Evolutionary conservation across 64 coral and sea anemone species (phyloP), one percentile per base, ranked within the genome.

Genomic region (Porites australiensis): DNA sequence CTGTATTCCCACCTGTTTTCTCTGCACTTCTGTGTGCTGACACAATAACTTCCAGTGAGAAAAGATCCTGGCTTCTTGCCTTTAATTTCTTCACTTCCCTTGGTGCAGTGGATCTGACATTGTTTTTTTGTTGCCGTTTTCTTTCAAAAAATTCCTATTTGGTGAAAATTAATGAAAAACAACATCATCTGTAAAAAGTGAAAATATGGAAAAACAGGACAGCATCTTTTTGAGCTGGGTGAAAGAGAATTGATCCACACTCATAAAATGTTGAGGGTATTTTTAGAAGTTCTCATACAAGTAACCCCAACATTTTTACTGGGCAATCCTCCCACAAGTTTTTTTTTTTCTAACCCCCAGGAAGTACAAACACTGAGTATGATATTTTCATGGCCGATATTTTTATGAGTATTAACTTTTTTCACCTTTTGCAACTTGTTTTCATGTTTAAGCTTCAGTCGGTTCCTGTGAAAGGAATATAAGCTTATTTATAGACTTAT

Each of bases 101-200:
- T 10, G 80, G 19, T 64, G 16, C 10, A 5, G 19, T 18, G 50
- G 47, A 21, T 12, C 44, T 67, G 21, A 46, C 4, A 68, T 67
- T 84, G 46, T 19, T 64, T 5, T 52, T 84, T 13, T 68, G 16
- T 47, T 84, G 81, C 9, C 47, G 81, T 37, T 84, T 84, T 51
- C 63, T 68, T 84, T 84, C 81, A 84, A 84, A 84, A 69, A 68
- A 84, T 84, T 84, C 81, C 81, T 84, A 19, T 67, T 84, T 44
- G 43, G 5, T 76, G 4, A 3, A 19, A 44, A 7, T 4, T 45
- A 0, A 18, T 65, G 19, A 65, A 13, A 11, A 46, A 13, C 19
- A 15, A 50, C 50, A 19, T 51, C 7, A 57, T 37, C 27, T 37
- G 27, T 37, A 37, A 37, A 37, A 37, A 37, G 27, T 37, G 1